Conservation (phyloP, 1,140 invertebrate species). For the Zophobas atratus region DNA sequence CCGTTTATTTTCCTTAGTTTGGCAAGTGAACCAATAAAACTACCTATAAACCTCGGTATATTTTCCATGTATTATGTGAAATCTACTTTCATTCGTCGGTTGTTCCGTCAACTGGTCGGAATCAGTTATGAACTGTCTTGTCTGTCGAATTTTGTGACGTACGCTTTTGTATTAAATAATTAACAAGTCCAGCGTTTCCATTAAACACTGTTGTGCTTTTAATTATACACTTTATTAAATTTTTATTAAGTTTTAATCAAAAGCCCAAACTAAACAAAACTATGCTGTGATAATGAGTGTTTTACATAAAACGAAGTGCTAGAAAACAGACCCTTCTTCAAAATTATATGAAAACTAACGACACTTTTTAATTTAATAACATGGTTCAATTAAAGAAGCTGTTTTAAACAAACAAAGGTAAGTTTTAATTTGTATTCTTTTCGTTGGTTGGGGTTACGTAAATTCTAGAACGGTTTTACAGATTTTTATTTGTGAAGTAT, state of each 20-base stretch:
- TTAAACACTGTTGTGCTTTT: constrained; percentile 24
- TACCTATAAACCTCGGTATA: too few relatives aligned
- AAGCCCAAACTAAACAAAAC: constrained; percentile 14
- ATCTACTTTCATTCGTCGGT: not conserved
- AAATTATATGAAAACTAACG: constrained; percentile 5
- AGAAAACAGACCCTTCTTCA: not conserved
- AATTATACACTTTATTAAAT: constrained; percentile 14
- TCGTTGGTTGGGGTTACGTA: not conserved
- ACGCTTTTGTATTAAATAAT: constrained; percentile 35
- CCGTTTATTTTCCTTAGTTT: too few relatives aligned
- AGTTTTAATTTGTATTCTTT: constrained; percentile 7
- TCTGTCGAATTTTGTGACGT: constrained; percentile 37
- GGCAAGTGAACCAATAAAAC: too few relatives aligned
- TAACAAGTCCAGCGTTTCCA: constrained; percentile 31
- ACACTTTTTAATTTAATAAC: constrained; percentile 22
- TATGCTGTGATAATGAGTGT: constrained; percentile 34
- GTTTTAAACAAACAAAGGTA: constrained; percentile 24
- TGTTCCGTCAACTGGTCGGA: not conserved
- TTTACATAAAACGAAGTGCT: constrained; percentile 5
- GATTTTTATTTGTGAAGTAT: not conserved
- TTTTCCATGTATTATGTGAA: too few relatives aligned
- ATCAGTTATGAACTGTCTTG: constrained; percentile 5
- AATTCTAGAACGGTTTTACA: not conserved
- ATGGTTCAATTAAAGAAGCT: constrained; percentile 2
- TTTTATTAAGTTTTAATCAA: constrained; percentile 6